phyloP scores from a whole-genome alignment of 1,140 invertebrate genomes.

The Cepaea nemoralis region DNA sequence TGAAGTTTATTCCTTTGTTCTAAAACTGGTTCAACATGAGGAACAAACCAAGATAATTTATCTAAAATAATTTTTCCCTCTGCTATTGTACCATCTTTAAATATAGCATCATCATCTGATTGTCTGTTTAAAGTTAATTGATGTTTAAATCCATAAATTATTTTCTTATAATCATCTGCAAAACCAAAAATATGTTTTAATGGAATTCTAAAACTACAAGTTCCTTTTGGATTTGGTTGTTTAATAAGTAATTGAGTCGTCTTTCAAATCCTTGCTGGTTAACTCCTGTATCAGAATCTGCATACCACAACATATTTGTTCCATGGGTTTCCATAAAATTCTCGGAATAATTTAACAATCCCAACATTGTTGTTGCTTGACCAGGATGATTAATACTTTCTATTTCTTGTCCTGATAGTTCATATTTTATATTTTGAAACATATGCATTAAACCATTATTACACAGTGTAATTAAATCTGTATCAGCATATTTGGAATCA shows the following conservation, averaged over 20 bases:
- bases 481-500: neutral
- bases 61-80: neutral
- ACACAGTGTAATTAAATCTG: neutral
- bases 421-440: neutral
- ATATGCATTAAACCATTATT: slow-evolving; percentile 1
- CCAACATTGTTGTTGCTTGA: neutral
- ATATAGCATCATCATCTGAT: slow-evolving; percentile 13
- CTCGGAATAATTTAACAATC: neutral
- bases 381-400: neutral
- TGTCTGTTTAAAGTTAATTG: neutral
- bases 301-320: neutral
- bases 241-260: neutral
- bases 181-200: slow-evolving; percentile 18
- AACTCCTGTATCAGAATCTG: neutral
- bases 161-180: neutral
- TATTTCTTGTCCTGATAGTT: slow-evolving; percentile 1
- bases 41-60: slow-evolving; percentile 1
- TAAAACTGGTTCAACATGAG: neutral
- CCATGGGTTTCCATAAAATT: neutral
- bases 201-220: neutral
- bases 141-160: slow-evolving; percentile 1
- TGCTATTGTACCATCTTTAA: neutral
- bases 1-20: neutral
- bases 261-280: neutral
- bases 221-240: neutral